Percentiles rank a stretch among this genome's conserved stretches.
These are phyloP conservation scores for Porites cylindrica DNA, from an alignment of 92 coral and sea anemone species.

Conservation along the genomic window DNA sequence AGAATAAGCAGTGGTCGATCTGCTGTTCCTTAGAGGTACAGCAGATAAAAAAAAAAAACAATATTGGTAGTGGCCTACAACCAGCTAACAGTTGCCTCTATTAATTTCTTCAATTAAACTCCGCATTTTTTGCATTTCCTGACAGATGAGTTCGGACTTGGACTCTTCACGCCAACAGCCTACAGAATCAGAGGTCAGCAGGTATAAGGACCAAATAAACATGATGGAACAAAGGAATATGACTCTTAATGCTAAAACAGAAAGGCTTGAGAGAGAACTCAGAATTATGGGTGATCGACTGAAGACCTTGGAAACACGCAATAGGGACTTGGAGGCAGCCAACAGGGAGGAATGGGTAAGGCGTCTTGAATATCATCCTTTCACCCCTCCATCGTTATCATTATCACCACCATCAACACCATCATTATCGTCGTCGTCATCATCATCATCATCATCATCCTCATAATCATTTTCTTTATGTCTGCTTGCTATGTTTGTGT, in stretches of 20 bases:
- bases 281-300: slow-evolving; percentile 77
- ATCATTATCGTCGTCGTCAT: no score
- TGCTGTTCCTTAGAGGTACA: no score
- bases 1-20: no score
- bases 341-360: slow-evolving; percentile 49
- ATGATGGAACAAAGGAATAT: slow-evolving; percentile 81
- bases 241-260: slow-evolving; percentile 83
- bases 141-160: slow-evolving; percentile 1
- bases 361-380: neutral
- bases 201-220: slow-evolving; percentile 84
- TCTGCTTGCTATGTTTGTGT: no score
- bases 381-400: neutral
- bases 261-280: slow-evolving; percentile 85
- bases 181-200: slow-evolving; percentile 56
- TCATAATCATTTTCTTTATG: no score
- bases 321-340: slow-evolving; percentile 33
- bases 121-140: neutral
- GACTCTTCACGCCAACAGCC: neutral
- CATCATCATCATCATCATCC: no score
- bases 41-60: no score
- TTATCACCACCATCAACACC: no score
- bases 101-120: neutral
- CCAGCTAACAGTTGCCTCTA: no score
- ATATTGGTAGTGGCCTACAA: no score
- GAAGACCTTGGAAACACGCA: slow-evolving; percentile 71